Base-by-base conservation (phyloP, 2,888 invertebrate species). In the Xestia xanthographa region DNA sequence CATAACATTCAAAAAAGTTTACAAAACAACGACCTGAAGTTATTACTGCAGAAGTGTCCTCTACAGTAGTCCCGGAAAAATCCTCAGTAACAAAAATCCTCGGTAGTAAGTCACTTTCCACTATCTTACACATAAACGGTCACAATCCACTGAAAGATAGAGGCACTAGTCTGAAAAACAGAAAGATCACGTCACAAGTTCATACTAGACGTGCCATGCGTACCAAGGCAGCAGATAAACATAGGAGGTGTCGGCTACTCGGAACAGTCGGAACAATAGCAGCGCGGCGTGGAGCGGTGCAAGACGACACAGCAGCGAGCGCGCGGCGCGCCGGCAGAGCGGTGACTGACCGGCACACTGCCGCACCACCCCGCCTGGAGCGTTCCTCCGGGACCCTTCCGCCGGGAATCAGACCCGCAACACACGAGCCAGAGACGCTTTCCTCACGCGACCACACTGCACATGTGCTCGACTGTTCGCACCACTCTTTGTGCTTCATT, bases 261-360 rank as follows among this genome's bases (percentile, higher is more conserved):
- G 91, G 91, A 91, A 93, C 93, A 92, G 92, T 92, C 91, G 91
- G 91, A 91, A 93, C 93, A 93, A 92, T 92, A 90, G 91, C 87
- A 89, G 89, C 88, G 87, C 88, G 90, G 86, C 88, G 90, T 86
- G 87, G 89, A 87, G 85, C 88, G 86, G 82, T 89, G 89, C 86
- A 85, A 88, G 83, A 87, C 85, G 79, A 87, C 82, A 85, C 86
- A 90, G 86, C 91, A 91, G 88, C 96, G 95, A 93, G 95, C 94
- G 96, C 93, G 86, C 96, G 93, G 93, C 93, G 89, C 95, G 95
- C 94, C 95, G 95, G 92, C 94, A 87, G 89, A 95, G 95, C 96
- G 96, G 96, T 96, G 96, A 96, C 96, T 96, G 96, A 96, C 96
- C 96, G 96, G 92, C 96, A 91, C 94, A 96, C 90, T 96, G 95